A percentile compares a stretch with the other conserved stretches of the same genome.
These are phyloP conservation scores for Leptodactylus fallax DNA, from an alignment of 2,797 vertebrate species.

Conservation along the genomic window DNA sequence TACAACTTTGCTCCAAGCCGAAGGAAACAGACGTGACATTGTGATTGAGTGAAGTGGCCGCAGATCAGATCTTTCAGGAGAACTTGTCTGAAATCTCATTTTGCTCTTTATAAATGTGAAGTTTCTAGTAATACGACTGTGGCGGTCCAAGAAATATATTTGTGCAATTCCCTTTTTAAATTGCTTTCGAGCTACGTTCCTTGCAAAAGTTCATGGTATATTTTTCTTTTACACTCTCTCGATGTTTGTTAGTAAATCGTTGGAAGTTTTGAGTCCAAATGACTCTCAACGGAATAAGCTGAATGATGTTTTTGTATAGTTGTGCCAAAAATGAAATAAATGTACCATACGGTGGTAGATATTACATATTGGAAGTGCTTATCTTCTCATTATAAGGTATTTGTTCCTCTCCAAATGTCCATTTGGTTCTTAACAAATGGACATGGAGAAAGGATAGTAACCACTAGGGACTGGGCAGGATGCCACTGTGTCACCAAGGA, in stretches of 20 bases:
- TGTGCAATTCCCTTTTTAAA: slow-evolving; percentile 18
- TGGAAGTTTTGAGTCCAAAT: slow-evolving; percentile 6
- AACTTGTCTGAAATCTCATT: slow-evolving; percentile 28
- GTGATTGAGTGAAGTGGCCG: slow-evolving; percentile 12
- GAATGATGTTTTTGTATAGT: background rate
- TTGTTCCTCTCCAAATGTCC: background rate
- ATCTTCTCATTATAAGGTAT: background rate
- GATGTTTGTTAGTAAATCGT: background rate
- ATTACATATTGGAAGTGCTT: background rate
- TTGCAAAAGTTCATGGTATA: background rate
- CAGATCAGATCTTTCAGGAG: slow-evolving; percentile 18
- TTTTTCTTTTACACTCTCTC: slow-evolving; percentile 1
- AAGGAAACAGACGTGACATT: background rate
- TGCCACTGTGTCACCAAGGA: background rate
- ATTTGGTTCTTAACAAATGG: background rate
- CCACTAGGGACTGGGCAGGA: background rate
- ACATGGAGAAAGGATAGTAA: background rate
- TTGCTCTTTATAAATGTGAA: slow-evolving; percentile 22
- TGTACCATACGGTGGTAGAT: background rate
- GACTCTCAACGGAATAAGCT: background rate
- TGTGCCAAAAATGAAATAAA: background rate
- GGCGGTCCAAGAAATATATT: slow-evolving; percentile 16
- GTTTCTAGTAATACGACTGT: slow-evolving; percentile 1
- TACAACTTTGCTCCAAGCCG: background rate
- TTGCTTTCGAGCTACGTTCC: slow-evolving; percentile 17